phyloP scores from a whole-genome alignment of 2,797 vertebrate genomes.

The Pseudotriccus pelzelni region DNA sequence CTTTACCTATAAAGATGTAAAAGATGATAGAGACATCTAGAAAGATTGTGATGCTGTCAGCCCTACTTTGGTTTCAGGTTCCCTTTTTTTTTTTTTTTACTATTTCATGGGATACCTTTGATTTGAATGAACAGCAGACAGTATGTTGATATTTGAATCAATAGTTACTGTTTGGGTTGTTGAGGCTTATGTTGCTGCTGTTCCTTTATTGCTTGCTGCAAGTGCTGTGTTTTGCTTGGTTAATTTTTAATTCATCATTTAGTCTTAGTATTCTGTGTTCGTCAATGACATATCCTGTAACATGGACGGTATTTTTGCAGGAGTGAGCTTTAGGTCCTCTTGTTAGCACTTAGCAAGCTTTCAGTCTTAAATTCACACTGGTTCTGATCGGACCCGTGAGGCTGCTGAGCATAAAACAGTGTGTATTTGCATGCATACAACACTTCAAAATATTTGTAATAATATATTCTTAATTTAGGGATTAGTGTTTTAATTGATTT shows the following conservation, averaged over 20 bases:
- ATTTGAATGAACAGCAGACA: neutral
- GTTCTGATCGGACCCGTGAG: neutral
- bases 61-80: neutral
- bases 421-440: neutral
- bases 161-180: neutral
- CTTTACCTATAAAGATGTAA: neutral
- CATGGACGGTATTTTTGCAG: neutral
- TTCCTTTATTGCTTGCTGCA: neutral
- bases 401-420: neutral
- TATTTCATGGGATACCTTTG: neutral
- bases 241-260: neutral
- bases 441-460: neutral
- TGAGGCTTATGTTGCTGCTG: neutral
- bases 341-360: neutral
- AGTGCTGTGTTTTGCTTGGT: neutral
- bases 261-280: neutral
- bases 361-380: rapidly evolving
- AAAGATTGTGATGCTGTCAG: neutral
- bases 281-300: neutral
- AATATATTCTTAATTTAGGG: neutral
- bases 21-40: neutral
- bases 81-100: neutral
- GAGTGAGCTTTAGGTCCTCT: neutral
- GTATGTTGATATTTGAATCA: neutral
- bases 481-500: neutral